Conservation (phyloP, 2,113 vertebrate species). For the Brachyhypopomus gauderio region DNA sequence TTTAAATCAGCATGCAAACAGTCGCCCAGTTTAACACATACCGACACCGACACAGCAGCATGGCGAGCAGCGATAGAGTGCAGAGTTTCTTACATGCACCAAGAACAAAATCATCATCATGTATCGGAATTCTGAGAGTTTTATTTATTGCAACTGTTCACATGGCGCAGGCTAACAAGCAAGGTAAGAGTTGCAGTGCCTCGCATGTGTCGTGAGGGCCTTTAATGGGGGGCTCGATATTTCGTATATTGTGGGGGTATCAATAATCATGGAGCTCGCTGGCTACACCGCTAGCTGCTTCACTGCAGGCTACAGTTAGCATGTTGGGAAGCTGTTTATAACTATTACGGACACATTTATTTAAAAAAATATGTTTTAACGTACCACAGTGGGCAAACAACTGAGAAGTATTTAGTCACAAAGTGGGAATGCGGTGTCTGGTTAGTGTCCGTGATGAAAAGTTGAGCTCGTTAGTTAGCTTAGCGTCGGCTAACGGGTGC, state of each 20-base stretch:
- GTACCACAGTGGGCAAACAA: background rate
- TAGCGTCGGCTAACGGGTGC: background rate
- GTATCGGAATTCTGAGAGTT: constrained; percentile 70
- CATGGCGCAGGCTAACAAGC: constrained; percentile 73
- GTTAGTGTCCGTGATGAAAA: background rate
- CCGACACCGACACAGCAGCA: constrained; percentile 61
- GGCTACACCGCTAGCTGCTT: background rate
- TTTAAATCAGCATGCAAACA: constrained; percentile 54
- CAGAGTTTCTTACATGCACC: constrained; percentile 56
- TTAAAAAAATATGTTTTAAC: background rate
- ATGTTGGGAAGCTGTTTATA: background rate
- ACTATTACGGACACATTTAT: no score
- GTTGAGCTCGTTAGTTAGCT: no score
- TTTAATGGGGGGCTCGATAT: background rate
- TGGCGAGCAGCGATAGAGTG: constrained; percentile 67
- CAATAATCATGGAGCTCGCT: background rate
- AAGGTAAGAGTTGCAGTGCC: constrained; percentile 65
- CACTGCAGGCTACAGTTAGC: constrained; percentile 45
- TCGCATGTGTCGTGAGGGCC: background rate
- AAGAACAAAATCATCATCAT: constrained; percentile 59
- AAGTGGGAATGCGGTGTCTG: background rate
- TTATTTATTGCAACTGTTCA: constrained; percentile 82
- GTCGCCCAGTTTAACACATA: constrained; percentile 21
- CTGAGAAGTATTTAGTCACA: background rate
- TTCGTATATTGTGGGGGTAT: background rate